Evolutionary conservation across 1,140 invertebrate species (phyloP).

Genomic region (Gonatopus flavifemur): DNA sequence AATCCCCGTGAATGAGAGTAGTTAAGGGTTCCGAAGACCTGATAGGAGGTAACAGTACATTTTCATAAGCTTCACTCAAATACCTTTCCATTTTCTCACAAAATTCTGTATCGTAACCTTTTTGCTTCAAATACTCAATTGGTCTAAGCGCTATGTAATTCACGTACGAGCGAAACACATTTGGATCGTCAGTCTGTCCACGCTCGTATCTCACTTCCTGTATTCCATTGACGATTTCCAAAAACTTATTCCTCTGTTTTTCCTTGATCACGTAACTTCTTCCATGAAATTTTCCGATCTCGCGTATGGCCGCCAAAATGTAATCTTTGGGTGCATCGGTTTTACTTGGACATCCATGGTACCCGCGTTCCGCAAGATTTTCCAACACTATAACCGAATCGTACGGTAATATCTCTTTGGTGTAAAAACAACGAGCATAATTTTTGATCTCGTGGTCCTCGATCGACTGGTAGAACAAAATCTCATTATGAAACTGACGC

Average conservation of each 20-base stretch:
- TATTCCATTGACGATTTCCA: conserved; percentile 27
- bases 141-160: conserved; percentile 5
- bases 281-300: conserved; percentile 50
- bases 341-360: conserved; percentile 1
- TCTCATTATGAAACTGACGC: conserved; percentile 40
- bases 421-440: conserved; percentile 25
- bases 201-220: conserved; percentile 17
- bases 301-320: conserved; percentile 33
- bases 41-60: conserved; percentile 6
- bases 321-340: conserved; percentile 30
- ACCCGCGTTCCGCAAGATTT: conserved; percentile 29
- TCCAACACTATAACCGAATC: conserved; percentile 37
- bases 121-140: conserved; percentile 11
- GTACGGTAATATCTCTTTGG: background rate
- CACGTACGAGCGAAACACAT: rapidly evolving
- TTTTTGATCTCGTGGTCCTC: conserved; percentile 1
- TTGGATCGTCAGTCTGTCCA: rapidly evolving
- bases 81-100: conserved; percentile 24
- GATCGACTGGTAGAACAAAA: conserved; percentile 33
- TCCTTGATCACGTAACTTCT: conserved; percentile 43
- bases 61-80: conserved; percentile 11
- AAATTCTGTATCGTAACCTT: conserved; percentile 24
- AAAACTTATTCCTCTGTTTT: conserved; percentile 32
- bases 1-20: conserved; percentile 52
- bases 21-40: conserved; percentile 35